Conservation (phyloP, 2,113 vertebrate genomes). For the Nicator chloris region DNA sequence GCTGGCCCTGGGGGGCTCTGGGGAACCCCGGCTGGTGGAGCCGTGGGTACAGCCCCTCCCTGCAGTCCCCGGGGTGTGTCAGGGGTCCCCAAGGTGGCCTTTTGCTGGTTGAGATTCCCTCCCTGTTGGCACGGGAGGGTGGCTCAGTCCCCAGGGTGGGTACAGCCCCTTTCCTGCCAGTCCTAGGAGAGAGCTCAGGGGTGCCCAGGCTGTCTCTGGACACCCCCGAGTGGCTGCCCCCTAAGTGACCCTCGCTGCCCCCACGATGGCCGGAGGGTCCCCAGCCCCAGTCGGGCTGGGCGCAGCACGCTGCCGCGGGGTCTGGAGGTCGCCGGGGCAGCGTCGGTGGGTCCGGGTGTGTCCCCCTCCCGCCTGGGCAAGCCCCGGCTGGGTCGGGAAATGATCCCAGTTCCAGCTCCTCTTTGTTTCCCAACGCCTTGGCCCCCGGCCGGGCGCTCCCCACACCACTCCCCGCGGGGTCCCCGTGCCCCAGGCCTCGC, state of each 20-base stretch:
- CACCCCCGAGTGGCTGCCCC: neutral
- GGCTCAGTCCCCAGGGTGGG: neutral
- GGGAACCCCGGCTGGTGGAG: neutral
- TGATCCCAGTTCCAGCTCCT: neutral
- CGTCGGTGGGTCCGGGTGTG: neutral
- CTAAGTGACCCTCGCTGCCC: neutral
- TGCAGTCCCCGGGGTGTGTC: neutral
- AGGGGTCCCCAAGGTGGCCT: neutral
- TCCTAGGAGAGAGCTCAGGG: neutral
- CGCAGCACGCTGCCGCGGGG: neutral
- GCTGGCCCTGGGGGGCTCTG: neutral
- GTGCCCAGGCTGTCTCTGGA: neutral
- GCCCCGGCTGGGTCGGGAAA: conserved; percentile 2
- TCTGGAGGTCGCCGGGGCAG: neutral
- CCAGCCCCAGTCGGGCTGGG: neutral
- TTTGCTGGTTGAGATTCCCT: neutral
- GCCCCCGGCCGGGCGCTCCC: neutral
- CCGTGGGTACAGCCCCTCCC: neutral
- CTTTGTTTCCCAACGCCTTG: conserved; percentile 37
- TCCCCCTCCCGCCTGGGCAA: neutral
- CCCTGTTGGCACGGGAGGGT: neutral
- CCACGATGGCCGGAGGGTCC: neutral
- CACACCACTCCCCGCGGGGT: neutral
- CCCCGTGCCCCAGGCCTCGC: rapidly evolving
- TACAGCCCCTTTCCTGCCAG: neutral